Base-by-base conservation (phyloP, 2,888 invertebrate species). In the Eudemis profundana region DNA sequence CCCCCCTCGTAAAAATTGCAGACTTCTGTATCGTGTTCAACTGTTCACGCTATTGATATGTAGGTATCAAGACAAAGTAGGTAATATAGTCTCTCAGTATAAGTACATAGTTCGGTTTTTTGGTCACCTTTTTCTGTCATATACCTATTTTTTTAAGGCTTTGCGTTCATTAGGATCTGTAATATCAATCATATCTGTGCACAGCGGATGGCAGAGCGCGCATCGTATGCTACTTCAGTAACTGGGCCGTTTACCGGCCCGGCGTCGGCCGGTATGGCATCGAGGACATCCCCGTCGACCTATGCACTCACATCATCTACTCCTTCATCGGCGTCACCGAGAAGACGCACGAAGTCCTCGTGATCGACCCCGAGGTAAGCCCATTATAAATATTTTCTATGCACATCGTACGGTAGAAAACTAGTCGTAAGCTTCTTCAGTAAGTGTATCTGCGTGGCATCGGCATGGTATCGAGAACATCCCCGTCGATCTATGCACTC, bases 241-340 rank as follows among this genome's bases (percentile, higher is more conserved):
- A 96, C 85, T 96, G 96, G 97, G 97, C 97, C 8, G 94, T 97
- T 61, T 96, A 97, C 87, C 93, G 97, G 38, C 97, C 97, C 0
- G 97, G 95, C 3, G 87, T 96, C 8, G 97, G 97, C 0, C 94
- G 94, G 33, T 98, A 97, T 79, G 95, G 94, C n/a, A 94, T 97
- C 70, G 95, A 97, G 61, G 97, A 98, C 83, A 94, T 97, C 53
- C 97, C 97, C 0, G 95, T 94, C 0, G 95, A 96, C 69, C 86
- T 96, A 68, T 98, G 97, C 82, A 97, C 97, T 0, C 97, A 98
- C 83, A 84, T 97, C 49, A 95, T 98, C 57, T 98, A 98, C 87
- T 97, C 97, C 2, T 98, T 98, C 86, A 95, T 97, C 71, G 97
- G 97, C 0, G 95, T 97, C 68, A 94, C 96, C 73, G 96, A 97